Evolutionary conservation across 2,113 vertebrate species (phyloP).

Genomic region (Parus major): DNA sequence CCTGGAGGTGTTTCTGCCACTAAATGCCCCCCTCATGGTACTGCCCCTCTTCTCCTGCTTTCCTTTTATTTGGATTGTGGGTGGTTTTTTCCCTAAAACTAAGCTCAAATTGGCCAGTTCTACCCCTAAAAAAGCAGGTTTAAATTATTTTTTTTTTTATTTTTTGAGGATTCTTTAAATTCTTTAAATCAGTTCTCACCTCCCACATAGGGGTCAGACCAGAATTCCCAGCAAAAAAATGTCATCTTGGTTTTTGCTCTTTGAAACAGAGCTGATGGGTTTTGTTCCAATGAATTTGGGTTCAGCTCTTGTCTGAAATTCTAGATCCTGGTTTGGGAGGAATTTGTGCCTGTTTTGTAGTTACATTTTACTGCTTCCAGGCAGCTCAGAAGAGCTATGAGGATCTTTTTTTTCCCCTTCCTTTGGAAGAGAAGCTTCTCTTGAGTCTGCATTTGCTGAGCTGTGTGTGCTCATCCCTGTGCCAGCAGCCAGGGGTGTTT

Average conservation of each 20-base stretch:
- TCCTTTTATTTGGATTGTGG: not conserved
- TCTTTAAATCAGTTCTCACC: not conserved
- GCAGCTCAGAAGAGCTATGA: not conserved
- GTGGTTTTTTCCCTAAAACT: rapidly evolving
- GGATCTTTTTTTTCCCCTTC: not conserved
- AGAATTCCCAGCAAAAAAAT: not conserved
- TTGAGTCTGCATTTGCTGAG: not conserved
- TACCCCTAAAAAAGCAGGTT: not conserved
- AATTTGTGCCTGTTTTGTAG: not conserved
- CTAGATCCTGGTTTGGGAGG: not conserved
- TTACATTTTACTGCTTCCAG: not conserved
- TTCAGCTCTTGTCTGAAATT: not conserved
- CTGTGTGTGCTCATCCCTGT: not conserved
- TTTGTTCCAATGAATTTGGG: rapidly evolving
- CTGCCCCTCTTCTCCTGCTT: not conserved
- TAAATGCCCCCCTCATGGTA: not conserved
- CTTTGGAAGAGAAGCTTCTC: not conserved
- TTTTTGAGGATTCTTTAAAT: not conserved
- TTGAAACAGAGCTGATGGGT: not conserved
- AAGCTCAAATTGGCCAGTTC: not conserved
- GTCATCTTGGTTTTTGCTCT: not conserved
- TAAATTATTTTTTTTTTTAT: rapidly evolving
- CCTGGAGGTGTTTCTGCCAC: not conserved
- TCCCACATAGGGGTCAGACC: not conserved
- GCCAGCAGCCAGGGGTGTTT: not conserved